phyloP scores from a whole-genome alignment of 2,888 invertebrate species.

The Heliothis peltigera region DNA sequence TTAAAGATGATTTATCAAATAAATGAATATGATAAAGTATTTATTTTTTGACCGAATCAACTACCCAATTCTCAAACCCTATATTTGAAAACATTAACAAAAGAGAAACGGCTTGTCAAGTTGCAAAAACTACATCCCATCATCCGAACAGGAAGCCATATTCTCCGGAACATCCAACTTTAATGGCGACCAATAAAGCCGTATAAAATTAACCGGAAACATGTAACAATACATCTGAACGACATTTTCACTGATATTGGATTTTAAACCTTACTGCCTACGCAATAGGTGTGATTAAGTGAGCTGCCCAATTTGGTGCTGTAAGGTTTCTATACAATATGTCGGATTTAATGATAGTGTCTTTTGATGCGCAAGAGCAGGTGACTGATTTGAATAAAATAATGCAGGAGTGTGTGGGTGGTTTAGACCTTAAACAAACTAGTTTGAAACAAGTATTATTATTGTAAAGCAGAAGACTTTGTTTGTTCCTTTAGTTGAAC shows the following conservation, averaged over 20 bases:
- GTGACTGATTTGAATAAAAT: conserved; percentile 20
- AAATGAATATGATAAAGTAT: no score
- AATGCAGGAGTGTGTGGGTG: conserved; percentile 11
- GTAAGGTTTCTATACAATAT: conserved; percentile 46
- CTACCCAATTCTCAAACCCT: no score
- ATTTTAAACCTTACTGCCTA: conserved; percentile 59
- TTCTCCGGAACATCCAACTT: conserved; percentile 12
- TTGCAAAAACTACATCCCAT: conserved; percentile 18
- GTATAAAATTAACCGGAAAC: conserved; percentile 51
- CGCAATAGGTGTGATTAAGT: conserved; percentile 44
- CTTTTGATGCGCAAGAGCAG: conserved; percentile 14
- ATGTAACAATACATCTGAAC: conserved; percentile 45
- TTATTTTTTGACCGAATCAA: no score
- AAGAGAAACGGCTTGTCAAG: conserved; percentile 26
- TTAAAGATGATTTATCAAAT: no score
- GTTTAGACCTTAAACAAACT: not conserved
- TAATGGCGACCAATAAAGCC: conserved; percentile 26
- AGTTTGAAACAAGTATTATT: no score
- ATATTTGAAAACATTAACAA: not conserved
- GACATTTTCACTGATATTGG: conserved; percentile 55
- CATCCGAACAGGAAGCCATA: conserved; percentile 27
- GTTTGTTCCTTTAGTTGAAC: no score
- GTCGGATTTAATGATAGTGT: conserved; percentile 36
- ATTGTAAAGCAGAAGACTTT: no score
- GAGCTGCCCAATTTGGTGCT: conserved; percentile 38